Percentiles rank a stretch among this genome's conserved stretches.
Evolutionary conservation across 2,113 vertebrate genomes (phyloP).

Genomic region (Ageneiosus marmoratus): DNA sequence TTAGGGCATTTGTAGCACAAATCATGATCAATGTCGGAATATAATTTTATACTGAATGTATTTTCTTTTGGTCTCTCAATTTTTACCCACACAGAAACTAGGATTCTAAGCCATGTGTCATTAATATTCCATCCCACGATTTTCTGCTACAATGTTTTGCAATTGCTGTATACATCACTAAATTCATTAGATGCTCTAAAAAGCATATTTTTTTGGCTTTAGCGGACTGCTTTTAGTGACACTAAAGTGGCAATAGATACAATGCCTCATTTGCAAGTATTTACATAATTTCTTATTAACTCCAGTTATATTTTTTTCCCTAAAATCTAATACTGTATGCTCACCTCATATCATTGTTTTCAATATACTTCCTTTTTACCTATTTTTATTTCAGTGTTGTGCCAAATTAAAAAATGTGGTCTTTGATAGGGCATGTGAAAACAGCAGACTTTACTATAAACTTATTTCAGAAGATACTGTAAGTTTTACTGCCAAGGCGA

Average conservation of each 20-base stretch:
- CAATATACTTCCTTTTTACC: background rate
- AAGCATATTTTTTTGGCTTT: background rate
- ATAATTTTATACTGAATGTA: background rate
- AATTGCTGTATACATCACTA: background rate
- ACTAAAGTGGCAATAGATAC: background rate
- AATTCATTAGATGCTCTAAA: background rate
- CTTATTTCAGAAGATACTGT: background rate
- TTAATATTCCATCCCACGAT: background rate
- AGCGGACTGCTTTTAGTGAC: background rate
- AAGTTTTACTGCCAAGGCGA: background rate
- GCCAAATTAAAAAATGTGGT: background rate
- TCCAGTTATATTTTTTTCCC: background rate
- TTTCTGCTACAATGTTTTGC: background rate
- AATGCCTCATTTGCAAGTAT: background rate
- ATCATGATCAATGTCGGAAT: background rate
- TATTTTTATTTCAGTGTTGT: background rate
- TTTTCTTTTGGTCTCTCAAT: background rate
- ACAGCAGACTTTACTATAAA: too few species aligned
- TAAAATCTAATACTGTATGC: too few species aligned
- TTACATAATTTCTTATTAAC: background rate
- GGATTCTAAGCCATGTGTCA: background rate
- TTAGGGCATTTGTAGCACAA: background rate
- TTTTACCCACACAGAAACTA: background rate
- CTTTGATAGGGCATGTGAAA: too few species aligned
- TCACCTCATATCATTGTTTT: background rate